These are phyloP conservation scores for Pampus argenteus DNA, from an alignment of 2,797 vertebrate genomes.

Conservation along the genomic window DNA sequence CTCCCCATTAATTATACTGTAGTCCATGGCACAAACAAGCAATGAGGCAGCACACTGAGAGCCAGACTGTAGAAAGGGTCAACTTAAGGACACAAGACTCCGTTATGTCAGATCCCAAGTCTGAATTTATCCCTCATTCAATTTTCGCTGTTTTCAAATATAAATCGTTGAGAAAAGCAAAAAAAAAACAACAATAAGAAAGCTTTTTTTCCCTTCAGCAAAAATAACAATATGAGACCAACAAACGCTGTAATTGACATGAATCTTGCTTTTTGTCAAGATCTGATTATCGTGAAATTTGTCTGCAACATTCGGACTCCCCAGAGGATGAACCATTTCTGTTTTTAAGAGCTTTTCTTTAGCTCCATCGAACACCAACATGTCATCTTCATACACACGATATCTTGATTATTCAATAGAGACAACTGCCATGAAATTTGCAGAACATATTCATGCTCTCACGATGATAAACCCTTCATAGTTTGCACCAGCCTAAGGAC, in stretches of 20 bases:
- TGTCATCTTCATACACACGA: too few relatives aligned
- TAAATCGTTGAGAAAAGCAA: not conserved
- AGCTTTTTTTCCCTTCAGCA: too few relatives aligned
- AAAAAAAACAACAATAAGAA: not conserved
- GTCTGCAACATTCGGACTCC: not conserved
- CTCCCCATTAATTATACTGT: not conserved
- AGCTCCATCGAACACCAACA: not conserved
- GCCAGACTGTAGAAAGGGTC: constrained; percentile 1
- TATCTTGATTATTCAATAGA: not conserved
- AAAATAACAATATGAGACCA: not conserved
- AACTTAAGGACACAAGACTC: constrained; percentile 15
- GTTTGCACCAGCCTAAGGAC: too few relatives aligned
- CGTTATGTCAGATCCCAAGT: not conserved
- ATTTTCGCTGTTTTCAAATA: not conserved
- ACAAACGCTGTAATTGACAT: not conserved
- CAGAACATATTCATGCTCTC: not conserved
- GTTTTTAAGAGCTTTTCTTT: not conserved
- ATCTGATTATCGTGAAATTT: not conserved
- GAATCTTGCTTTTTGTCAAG: not conserved
- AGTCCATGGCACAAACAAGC: constrained; percentile 3
- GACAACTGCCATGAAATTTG: too few relatives aligned
- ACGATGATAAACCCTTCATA: too few relatives aligned
- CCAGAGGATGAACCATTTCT: not conserved
- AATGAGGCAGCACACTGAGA: constrained; percentile 3
- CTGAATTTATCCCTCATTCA: not conserved